Conservation (phyloP, 2,797 vertebrate genomes). For the Discoglossus pictus region DNA sequence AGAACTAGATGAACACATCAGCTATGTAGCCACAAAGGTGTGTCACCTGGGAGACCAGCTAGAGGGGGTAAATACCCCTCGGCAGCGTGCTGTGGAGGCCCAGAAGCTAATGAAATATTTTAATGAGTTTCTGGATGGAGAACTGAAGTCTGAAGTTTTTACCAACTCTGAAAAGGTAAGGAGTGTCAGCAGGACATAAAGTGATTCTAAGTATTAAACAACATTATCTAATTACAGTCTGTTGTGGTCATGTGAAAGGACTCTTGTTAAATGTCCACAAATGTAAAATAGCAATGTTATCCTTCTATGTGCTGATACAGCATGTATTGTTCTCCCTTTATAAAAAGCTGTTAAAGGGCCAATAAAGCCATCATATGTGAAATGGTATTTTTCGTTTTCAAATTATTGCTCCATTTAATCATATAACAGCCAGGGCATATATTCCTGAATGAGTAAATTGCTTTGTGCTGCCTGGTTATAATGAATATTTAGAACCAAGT, state of each 20-base stretch:
- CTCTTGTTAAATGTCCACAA: conserved; percentile 69
- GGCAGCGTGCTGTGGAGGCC: conserved; percentile 96
- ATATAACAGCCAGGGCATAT: no score
- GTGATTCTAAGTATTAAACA: conserved; percentile 60
- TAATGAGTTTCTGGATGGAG: conserved; percentile 98
- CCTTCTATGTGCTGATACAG: conserved; percentile 63
- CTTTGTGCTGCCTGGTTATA: no score
- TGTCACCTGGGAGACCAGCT: conserved; percentile 98
- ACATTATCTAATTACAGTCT: conserved; percentile 68
- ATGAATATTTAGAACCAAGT: no score
- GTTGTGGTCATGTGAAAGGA: conserved; percentile 58
- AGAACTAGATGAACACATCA: conserved; percentile 97
- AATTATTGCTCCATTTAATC: no score
- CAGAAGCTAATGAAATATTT: conserved; percentile 99
- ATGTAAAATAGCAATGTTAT: conserved; percentile 62
- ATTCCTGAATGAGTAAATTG: no score
- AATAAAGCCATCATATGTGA: no score
- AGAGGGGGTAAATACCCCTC: conserved; percentile 97
- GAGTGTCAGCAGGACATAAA: conserved; percentile 66
- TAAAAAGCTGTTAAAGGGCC: conserved; percentile 23
- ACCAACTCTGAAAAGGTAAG: conserved; percentile 96
- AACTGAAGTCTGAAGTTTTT: conserved; percentile 98
- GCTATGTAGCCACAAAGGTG: conserved; percentile 98
- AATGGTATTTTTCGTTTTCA: no score
- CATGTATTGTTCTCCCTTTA: conserved; percentile 58